These are phyloP conservation scores for Xestia c-nigrum DNA, from an alignment of 2,888 invertebrate genomes.

Conservation along the genomic window DNA sequence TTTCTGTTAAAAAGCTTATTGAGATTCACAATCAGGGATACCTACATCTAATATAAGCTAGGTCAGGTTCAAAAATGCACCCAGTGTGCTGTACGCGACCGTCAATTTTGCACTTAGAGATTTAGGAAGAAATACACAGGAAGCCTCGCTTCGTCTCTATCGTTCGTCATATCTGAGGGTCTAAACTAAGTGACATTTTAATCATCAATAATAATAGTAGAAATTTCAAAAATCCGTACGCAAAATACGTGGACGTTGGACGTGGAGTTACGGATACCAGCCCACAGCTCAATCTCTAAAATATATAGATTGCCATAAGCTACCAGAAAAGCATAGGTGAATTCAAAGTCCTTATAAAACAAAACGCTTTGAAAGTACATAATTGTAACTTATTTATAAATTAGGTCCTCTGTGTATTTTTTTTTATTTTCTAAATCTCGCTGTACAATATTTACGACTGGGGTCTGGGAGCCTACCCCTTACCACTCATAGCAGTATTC, in stretches of 20 bases:
- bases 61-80: conserved; percentile 20
- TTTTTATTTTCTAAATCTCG: background rate
- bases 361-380: background rate
- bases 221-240: background rate
- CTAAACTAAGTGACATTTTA: background rate
- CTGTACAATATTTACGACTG: background rate
- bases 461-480: background rate
- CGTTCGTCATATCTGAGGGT: background rate
- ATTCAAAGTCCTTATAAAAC: background rate
- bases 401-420: background rate
- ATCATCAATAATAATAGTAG: background rate
- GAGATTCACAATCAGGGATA: background rate
- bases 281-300: background rate
- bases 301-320: background rate
- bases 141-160: background rate
- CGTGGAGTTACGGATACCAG: background rate
- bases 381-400: background rate
- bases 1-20: background rate
- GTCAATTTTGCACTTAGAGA: background rate
- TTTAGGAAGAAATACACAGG: background rate
- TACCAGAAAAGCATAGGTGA: no score
- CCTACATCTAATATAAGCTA: background rate
- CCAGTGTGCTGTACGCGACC: background rate
- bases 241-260: background rate
- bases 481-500: background rate